Evolutionary conservation across 2,888 invertebrate genomes (phyloP).

Genomic region (Maniola hyperantus): DNA sequence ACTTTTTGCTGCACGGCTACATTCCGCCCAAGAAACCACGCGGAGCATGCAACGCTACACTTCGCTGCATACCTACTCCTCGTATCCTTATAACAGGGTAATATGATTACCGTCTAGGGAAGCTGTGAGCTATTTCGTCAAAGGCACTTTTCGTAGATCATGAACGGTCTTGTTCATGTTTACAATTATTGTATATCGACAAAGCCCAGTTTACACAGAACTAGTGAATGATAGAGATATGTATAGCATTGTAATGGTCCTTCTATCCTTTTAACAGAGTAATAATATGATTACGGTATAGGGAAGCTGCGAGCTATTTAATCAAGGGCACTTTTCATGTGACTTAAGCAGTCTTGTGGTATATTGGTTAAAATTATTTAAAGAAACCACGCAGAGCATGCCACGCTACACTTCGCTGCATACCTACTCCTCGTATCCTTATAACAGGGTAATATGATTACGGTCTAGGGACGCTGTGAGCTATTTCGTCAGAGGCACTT

Average conservation of each 20-base stretch:
- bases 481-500: conserved; percentile 15
- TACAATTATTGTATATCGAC: too few species aligned
- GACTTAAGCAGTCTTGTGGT: not conserved
- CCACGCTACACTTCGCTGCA: conserved; percentile 28
- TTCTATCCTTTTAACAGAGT: too few species aligned
- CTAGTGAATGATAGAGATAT: too few species aligned
- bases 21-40: conserved; percentile 68
- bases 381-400: conserved; percentile 63
- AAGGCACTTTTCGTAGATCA: conserved; percentile 10
- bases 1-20: conserved; percentile 72
- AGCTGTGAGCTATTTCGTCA: conserved; percentile 6
- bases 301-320: too few species aligned
- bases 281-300: too few species aligned
- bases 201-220: too few species aligned
- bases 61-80: conserved; percentile 22
- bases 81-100: conserved; percentile 22
- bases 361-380: too few species aligned
- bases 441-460: conserved; percentile 25
- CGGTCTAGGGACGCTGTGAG: conserved; percentile 7
- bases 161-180: too few species aligned
- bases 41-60: conserved; percentile 49
- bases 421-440: conserved; percentile 20
- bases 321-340: not conserved
- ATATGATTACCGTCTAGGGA: conserved; percentile 20
- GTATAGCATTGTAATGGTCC: too few species aligned